Evolutionary conservation across 2,797 vertebrate species (phyloP).

Genomic region (Leucoraja ocellata): DNA sequence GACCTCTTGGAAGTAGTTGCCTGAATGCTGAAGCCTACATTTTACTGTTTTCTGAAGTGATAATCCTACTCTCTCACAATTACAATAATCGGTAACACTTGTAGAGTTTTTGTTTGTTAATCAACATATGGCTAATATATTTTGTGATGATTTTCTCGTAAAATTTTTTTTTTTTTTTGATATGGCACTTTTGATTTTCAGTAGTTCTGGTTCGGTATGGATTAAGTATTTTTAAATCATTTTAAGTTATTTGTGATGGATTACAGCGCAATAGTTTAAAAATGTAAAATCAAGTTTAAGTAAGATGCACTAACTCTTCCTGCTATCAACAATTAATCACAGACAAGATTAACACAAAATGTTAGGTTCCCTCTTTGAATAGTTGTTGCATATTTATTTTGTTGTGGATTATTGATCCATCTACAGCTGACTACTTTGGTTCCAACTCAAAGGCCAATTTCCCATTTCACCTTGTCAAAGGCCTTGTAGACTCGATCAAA

Average conservation of each 20-base stretch:
- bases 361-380: neutral
- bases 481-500: no score
- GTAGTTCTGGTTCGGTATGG: neutral
- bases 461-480: no score
- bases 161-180: neutral
- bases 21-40: neutral
- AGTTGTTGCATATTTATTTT: neutral
- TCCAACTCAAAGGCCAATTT: no score
- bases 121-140: neutral
- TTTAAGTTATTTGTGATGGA: neutral
- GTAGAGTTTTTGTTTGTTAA: neutral
- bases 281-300: neutral
- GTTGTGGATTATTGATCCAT: neutral
- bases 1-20: neutral
- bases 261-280: neutral
- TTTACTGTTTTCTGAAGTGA: neutral
- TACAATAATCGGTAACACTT: neutral
- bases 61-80: neutral
- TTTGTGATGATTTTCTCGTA: neutral
- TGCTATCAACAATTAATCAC: neutral
- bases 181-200: neutral
- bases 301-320: neutral
- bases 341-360: neutral
- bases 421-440: no score
- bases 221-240: neutral